These are phyloP conservation scores for Pyralis farinalis DNA, from an alignment of 2,888 invertebrate genomes.

Conservation along the genomic window DNA sequence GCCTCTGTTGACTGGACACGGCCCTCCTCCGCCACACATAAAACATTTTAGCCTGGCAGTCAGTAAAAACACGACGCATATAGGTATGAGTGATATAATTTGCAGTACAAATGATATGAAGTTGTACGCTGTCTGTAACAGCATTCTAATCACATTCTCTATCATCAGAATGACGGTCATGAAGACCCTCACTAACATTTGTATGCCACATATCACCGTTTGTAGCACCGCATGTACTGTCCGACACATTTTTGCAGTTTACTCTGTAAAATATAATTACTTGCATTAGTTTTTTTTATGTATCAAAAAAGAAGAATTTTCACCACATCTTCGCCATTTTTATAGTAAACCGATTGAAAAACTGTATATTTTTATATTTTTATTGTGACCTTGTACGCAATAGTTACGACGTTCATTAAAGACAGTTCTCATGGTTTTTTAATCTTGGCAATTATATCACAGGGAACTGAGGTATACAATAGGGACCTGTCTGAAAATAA, in stretches of 20 bases:
- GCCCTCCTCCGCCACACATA: constrained; percentile 61
- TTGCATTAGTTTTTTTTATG: no score
- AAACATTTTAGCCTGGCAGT: constrained; percentile 56
- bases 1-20: constrained; percentile 51
- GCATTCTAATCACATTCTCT: constrained; percentile 60
- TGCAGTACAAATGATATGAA: constrained; percentile 61
- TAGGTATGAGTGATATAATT: constrained; percentile 58
- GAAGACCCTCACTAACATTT: constrained; percentile 61
- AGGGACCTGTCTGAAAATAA: no score
- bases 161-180: constrained; percentile 65
- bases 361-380: no score
- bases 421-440: no score
- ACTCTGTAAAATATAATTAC: constrained; percentile 31
- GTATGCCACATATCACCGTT: constrained; percentile 53
- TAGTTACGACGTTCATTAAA: no score
- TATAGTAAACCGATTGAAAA: no score
- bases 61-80: constrained; percentile 55
- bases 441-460: no score
- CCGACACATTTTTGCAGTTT: constrained; percentile 52
- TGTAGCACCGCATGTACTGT: constrained; percentile 51
- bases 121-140: constrained; percentile 62
- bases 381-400: no score
- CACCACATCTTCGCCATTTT: no score
- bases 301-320: no score
- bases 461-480: no score